Percentiles rank a stretch among this genome's conserved stretches.
Evolutionary conservation across 2,888 invertebrate species (phyloP).

Genomic region (Patella depressa): DNA sequence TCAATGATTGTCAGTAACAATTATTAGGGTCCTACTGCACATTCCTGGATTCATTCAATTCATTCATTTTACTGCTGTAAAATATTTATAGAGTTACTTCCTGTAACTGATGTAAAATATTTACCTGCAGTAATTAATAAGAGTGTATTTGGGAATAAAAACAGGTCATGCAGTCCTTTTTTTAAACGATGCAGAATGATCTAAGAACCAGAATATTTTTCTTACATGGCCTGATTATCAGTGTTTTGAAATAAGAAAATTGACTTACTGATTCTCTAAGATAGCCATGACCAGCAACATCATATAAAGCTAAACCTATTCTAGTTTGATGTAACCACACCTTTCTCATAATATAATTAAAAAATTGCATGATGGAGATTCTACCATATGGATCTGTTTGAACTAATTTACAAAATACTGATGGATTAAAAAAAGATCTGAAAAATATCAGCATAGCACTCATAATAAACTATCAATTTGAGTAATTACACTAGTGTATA

Average conservation of each 20-base stretch:
- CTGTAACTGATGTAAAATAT: too few relatives aligned
- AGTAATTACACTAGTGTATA: too few relatives aligned
- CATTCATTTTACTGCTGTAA: too few relatives aligned
- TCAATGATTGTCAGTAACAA: too few relatives aligned
- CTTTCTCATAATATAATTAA: slow-evolving; percentile 93
- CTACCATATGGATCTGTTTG: slow-evolving; percentile 88
- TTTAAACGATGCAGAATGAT: background rate
- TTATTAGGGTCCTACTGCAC: too few relatives aligned
- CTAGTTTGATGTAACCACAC: slow-evolving; percentile 96
- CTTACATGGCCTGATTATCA: background rate
- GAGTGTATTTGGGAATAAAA: too few relatives aligned
- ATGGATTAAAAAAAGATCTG: slow-evolving; percentile 86
- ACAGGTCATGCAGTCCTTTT: too few relatives aligned
- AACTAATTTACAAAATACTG: slow-evolving; percentile 89
- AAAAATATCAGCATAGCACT: slow-evolving; percentile 26
- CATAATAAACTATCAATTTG: too few relatives aligned
- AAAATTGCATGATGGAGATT: slow-evolving; percentile 89
- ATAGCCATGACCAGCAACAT: slow-evolving; percentile 92
- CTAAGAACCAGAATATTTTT: background rate
- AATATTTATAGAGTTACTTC: too few relatives aligned
- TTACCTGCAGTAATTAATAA: too few relatives aligned
- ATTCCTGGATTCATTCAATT: too few relatives aligned
- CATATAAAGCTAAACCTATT: slow-evolving; percentile 92
- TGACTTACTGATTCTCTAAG: slow-evolving; percentile 82
- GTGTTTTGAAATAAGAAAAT: background rate